These are phyloP conservation scores for Musca vetustissima DNA, from an alignment of 1,140 invertebrate species.

Conservation along the genomic window DNA sequence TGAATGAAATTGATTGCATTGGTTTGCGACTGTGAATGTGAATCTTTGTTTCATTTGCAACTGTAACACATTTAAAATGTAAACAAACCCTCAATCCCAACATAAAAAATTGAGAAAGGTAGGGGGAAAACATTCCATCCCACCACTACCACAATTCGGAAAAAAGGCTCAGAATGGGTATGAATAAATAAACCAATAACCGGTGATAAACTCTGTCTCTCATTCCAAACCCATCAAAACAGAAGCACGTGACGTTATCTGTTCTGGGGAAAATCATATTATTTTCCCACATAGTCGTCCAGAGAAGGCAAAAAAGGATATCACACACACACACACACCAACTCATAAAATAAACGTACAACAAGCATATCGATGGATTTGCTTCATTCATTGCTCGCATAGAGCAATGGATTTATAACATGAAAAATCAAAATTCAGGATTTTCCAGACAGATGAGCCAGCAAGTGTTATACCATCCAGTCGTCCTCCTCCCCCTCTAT, in stretches of 20 bases:
- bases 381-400: neutral
- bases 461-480: too few species aligned
- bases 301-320: neutral
- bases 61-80: constrained; percentile 20
- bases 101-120: neutral
- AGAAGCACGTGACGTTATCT: constrained; percentile 5
- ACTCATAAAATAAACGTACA: neutral
- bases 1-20: constrained; percentile 20
- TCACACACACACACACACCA: too few species aligned
- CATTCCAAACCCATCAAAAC: neutral
- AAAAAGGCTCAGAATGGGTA: neutral
- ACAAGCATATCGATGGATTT: constrained; percentile 7
- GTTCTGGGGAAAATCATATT: neutral
- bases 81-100: constrained; percentile 8
- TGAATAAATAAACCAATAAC: constrained; percentile 24
- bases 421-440: constrained; percentile 12
- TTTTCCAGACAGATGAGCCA: neutral
- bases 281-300: neutral
- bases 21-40: too few species aligned
- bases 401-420: neutral
- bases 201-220: constrained; percentile 6
- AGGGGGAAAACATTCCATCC: neutral
- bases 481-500: too few species aligned
- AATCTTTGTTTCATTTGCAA: too few species aligned
- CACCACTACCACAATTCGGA: neutral